These are phyloP conservation scores for Pardalotus punctatus DNA, from an alignment of 2,113 vertebrate species.

Conservation along the genomic window DNA sequence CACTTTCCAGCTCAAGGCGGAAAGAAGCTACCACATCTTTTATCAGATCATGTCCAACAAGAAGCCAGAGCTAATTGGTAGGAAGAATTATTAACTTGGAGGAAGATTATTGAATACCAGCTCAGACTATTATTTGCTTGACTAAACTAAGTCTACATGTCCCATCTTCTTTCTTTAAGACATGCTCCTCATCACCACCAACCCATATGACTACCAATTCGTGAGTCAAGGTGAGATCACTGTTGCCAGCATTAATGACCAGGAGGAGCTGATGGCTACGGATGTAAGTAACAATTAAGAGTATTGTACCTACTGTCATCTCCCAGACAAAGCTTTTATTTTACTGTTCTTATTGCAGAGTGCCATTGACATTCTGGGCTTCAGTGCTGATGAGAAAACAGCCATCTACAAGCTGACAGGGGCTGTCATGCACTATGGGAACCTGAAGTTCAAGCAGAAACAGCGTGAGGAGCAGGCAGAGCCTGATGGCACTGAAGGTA, in stretches of 20 bases:
- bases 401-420: conserved; percentile 63
- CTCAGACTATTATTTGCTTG: background rate
- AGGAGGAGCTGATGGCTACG: conserved; percentile 87
- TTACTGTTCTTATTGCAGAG: background rate
- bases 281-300: conserved; percentile 75
- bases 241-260: conserved; percentile 86
- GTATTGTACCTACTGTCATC: background rate
- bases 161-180: conserved; percentile 61
- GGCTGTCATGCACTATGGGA: conserved; percentile 56
- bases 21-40: conserved; percentile 61
- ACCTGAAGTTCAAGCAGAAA: conserved; percentile 55
- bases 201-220: conserved; percentile 72
- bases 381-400: conserved; percentile 32
- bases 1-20: conserved; percentile 57
- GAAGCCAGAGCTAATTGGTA: conserved; percentile 52
- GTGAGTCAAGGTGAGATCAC: conserved; percentile 57
- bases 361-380: conserved; percentile 60
- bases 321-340: background rate
- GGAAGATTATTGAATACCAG: background rate
- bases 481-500: conserved; percentile 53
- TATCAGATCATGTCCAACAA: conserved; percentile 65
- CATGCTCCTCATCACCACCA: conserved; percentile 85
- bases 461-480: conserved; percentile 54
- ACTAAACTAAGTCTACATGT: background rate
- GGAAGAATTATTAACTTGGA: background rate